Evolutionary conservation across 2,888 invertebrate genomes (phyloP), one percentile per base, ranked within the genome.

Genomic region (Hypena proboscidalis): DNA sequence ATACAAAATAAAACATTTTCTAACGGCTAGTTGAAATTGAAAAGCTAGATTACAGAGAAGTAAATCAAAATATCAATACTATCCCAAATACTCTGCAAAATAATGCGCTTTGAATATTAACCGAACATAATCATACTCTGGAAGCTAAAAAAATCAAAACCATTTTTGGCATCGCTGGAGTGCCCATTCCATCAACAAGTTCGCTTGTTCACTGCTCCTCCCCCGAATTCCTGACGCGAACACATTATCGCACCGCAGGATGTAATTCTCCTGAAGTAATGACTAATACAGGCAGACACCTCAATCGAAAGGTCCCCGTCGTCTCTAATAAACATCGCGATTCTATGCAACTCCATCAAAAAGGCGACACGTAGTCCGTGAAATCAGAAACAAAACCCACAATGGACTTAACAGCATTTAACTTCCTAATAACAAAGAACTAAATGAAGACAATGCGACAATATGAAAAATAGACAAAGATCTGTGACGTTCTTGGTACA

Each of bases 341-440:
- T 85, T 88, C 84, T 78, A 74, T 75, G 73, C 83, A 77, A 79
- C 79, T 67, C 70, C 73, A 70, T 50, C 63, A 61, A 67, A 73
- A 70, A 73, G 71, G 59, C 68, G 50, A 68, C 77, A 74, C 66
- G 74, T 71, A 62, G 77, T 72, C 71, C 83, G 76, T 90, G 83
- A 89, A 84, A 90, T 88, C 66, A 8, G 7, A 47, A 63, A 88
- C 85, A 85, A 85, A 70, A 54, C 35, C 21, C 26, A 86, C 88
- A 90, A 88, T 77, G 53, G 64, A 65, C 63, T 83, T 86, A 86
- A 89, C 85, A 75, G 83, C 86, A 88, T 88, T 87, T 88, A 89
- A 90, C 90, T 90, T 77, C 90, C 84, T 80, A 83, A 88, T 87
- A 90, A 85, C 83, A 88, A 87, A 78, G 78, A 83, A 81, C 58